Evolutionary conservation across 2,113 vertebrate species (phyloP).

Genomic region (Psilopsiagon aurifrons): DNA sequence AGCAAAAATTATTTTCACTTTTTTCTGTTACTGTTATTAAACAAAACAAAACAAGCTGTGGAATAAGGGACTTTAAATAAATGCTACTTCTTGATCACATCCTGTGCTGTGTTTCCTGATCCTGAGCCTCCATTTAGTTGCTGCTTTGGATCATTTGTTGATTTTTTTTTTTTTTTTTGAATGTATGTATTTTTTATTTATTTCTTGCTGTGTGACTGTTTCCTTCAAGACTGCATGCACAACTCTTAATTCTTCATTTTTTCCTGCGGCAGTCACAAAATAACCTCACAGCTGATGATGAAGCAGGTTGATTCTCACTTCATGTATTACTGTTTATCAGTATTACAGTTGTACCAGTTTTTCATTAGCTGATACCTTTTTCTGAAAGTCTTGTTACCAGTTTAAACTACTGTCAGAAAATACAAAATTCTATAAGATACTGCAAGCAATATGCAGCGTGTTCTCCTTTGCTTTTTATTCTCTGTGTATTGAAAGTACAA

Average conservation of each 20-base stretch:
- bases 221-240: neutral
- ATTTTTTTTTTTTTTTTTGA: neutral
- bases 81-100: neutral
- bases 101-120: neutral
- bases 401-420: neutral
- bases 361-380: neutral
- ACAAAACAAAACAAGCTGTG: neutral
- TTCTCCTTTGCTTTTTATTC: neutral
- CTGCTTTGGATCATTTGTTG: neutral
- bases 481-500: neutral
- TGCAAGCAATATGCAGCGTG: accelerated
- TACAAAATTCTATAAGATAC: neutral
- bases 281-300: neutral
- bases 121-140: neutral
- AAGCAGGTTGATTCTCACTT: neutral
- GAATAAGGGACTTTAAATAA: neutral
- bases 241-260: neutral
- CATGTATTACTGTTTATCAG: neutral
- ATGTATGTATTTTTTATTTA: neutral
- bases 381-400: neutral
- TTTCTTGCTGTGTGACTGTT: neutral
- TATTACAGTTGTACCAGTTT: neutral
- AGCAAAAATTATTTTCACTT: neutral
- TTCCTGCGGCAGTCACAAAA: neutral
- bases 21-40: neutral